phyloP scores from a whole-genome alignment of 2,113 vertebrate species.

The Cynoglossus semilaevis region DNA sequence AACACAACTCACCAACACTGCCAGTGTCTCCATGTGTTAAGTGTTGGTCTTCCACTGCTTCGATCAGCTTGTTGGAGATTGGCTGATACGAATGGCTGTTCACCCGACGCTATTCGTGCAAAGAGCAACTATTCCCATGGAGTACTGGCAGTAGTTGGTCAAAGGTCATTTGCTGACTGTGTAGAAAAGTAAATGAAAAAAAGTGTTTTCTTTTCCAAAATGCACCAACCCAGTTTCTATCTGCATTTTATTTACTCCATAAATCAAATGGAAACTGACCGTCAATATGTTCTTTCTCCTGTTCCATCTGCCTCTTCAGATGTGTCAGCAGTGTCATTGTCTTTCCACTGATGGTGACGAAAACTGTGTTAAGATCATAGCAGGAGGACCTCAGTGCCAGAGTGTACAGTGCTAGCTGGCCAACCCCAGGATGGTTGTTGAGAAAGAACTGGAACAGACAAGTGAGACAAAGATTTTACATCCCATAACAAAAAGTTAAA shows the following conservation, averaged over 20 bases:
- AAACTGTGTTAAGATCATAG: constrained; percentile 50
- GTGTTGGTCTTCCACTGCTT: constrained; percentile 51
- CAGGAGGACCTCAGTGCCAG: constrained; percentile 86
- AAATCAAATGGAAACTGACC: constrained; percentile 38
- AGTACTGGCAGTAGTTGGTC: constrained; percentile 91
- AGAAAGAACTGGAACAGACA: constrained; percentile 39
- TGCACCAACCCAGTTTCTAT: too few relatives aligned
- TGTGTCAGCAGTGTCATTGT: constrained; percentile 72
- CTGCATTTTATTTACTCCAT: too few relatives aligned
- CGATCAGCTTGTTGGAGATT: constrained; percentile 80
- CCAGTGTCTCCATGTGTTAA: constrained; percentile 39
- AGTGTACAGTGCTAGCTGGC: constrained; percentile 82
- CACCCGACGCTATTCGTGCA: constrained; percentile 81
- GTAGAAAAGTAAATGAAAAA: neutral
- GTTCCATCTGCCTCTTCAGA: constrained; percentile 83
- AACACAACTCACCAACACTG: too few relatives aligned
- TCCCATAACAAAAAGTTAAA: neutral
- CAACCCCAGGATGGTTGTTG: constrained; percentile 64
- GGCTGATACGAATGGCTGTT: too few relatives aligned
- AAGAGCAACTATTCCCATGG: constrained; percentile 85
- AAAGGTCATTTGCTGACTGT: constrained; percentile 70
- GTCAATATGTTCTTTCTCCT: constrained; percentile 76
- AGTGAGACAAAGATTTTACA: constrained; percentile 1
- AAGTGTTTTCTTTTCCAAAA: constrained; percentile 5
- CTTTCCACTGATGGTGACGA: constrained; percentile 43